These are phyloP conservation scores for Rhodeus uyekii DNA, from an alignment of 2,797 vertebrate genomes.

Conservation along the genomic window DNA sequence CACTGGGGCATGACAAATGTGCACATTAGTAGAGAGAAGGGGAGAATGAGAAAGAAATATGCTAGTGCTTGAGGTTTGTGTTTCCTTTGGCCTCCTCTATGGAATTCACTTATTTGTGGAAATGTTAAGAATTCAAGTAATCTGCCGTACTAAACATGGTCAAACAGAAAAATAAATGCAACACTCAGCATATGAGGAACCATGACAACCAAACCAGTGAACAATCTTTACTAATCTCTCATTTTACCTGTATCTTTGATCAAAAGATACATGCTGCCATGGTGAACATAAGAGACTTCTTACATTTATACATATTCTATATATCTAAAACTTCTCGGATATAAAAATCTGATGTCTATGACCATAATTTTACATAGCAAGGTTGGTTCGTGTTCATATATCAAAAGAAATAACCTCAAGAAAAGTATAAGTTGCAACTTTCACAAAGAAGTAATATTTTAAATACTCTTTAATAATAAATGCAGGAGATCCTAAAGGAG, in stretches of 20 bases:
- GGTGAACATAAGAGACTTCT: neutral
- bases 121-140: constrained; percentile 80
- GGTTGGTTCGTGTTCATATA: neutral
- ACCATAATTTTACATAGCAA: neutral
- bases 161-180: constrained; percentile 65
- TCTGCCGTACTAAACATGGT: constrained; percentile 67
- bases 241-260: neutral
- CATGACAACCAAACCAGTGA: constrained; percentile 18
- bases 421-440: neutral
- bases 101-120: constrained; percentile 80
- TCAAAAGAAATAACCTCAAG: neutral
- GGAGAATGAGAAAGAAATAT: constrained; percentile 26
- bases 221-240: neutral
- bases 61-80: constrained; percentile 51
- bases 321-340: neutral
- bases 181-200: constrained; percentile 43
- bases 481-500: neutral
- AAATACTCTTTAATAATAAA: neutral
- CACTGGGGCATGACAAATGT: constrained; percentile 10
- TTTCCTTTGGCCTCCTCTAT: constrained; percentile 74
- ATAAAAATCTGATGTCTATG: neutral
- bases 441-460: neutral
- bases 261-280: neutral
- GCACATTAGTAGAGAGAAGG: constrained; percentile 1
- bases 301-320: neutral